Evolutionary conservation across 2,113 vertebrate species (phyloP).

Genomic region (Sarotherodon lohbergeri): DNA sequence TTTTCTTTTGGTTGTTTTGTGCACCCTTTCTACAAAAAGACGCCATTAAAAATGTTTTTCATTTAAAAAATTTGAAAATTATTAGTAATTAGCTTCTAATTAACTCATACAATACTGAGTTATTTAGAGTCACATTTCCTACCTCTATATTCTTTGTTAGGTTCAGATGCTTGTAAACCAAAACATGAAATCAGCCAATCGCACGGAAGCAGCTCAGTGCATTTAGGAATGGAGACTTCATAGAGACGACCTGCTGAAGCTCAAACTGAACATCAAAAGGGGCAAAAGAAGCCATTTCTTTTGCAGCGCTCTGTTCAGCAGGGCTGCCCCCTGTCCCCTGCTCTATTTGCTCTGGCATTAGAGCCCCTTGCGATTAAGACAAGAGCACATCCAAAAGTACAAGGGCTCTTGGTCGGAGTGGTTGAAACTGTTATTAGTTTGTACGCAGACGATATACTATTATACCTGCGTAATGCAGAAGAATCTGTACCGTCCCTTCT

Average conservation of each 20-base stretch:
- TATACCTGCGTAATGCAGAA: too few species aligned
- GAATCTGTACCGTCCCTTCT: too few species aligned
- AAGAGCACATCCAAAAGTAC: too few species aligned
- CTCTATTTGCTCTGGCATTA: too few species aligned
- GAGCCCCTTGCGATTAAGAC: too few species aligned
- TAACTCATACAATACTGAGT: neutral
- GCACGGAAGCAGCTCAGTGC: neutral
- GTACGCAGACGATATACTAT: too few species aligned
- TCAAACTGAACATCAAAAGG: neutral
- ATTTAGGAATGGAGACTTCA: neutral
- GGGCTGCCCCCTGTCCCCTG: too few species aligned
- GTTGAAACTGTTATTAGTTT: too few species aligned
- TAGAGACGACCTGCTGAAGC: neutral
- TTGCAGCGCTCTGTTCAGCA: too few species aligned
- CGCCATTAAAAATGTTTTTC: neutral
- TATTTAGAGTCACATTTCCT: neutral
- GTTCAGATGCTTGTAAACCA: neutral
- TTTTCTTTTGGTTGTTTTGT: neutral
- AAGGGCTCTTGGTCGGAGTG: too few species aligned
- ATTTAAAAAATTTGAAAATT: neutral
- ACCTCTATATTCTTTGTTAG: neutral
- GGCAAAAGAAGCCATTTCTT: neutral
- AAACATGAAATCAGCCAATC: neutral
- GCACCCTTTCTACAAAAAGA: neutral
- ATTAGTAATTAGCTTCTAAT: neutral